Conservation (phyloP, 2,113 vertebrate species). For the Coracopsis vasa region DNA sequence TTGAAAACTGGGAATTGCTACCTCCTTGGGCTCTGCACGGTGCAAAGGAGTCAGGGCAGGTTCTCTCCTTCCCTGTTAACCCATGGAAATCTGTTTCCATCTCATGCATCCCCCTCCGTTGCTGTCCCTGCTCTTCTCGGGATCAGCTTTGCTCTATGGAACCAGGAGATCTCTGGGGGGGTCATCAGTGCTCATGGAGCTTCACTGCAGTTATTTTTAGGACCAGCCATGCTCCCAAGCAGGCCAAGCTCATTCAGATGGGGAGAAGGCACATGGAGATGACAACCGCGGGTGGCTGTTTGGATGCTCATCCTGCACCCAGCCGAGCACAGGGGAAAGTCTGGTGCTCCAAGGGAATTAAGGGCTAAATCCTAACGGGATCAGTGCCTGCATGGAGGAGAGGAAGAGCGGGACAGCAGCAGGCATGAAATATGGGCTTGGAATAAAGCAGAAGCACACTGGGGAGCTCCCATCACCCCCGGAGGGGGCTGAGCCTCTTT, state of each 20-base stretch:
- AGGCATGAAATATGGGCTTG: not conserved
- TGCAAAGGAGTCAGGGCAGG: accelerated
- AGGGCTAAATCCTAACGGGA: not conserved
- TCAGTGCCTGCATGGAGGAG: not conserved
- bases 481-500: not conserved
- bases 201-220: conserved; percentile 23
- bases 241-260: not conserved
- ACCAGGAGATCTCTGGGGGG: not conserved
- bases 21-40: accelerated
- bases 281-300: not conserved
- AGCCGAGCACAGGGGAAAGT: not conserved
- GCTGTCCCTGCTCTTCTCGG: accelerated
- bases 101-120: not conserved
- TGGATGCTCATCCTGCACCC: not conserved
- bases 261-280: not conserved
- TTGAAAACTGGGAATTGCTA: accelerated
- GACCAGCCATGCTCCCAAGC: not conserved
- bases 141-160: not conserved
- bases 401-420: not conserved
- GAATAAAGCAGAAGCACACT: accelerated
- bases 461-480: not conserved
- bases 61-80: accelerated
- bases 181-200: not conserved
- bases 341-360: not conserved
- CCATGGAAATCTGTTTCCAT: not conserved